Conservation (phyloP, 2,797 vertebrate genomes). For the Champsocephalus esox region DNA sequence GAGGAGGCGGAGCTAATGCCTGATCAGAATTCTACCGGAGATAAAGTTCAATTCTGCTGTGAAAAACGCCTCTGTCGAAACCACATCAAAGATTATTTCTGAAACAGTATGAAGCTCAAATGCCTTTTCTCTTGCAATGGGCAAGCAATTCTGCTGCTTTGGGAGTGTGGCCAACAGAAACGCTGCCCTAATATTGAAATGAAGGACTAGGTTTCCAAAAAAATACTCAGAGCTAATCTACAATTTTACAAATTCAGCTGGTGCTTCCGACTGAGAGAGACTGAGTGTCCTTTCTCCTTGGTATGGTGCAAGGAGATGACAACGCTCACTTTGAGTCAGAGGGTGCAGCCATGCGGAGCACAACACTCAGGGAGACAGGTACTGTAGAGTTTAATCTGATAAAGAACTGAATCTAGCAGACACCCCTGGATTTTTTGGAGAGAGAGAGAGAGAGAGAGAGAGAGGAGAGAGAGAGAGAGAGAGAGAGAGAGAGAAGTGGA, state of each 20-base stretch:
- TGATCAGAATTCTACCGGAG: too few species aligned
- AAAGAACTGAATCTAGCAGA: slow-evolving; percentile 74
- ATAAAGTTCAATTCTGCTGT: too few species aligned
- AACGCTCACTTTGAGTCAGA: slow-evolving; percentile 58
- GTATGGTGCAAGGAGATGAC: slow-evolving; percentile 58
- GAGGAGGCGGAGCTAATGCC: too few species aligned
- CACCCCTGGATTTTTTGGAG: slow-evolving; percentile 58
- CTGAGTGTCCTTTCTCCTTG: slow-evolving; percentile 50
- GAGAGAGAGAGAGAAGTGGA: slow-evolving; percentile 7
- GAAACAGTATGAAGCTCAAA: too few species aligned
- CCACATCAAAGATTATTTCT: too few species aligned
- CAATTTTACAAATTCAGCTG: slow-evolving; percentile 61
- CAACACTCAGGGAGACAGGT: slow-evolving; percentile 60
- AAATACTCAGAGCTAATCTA: slow-evolving; percentile 53
- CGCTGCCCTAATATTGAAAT: slow-evolving; percentile 40
- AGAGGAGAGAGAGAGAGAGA: slow-evolving; percentile 13
- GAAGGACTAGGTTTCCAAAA: slow-evolving; percentile 33
- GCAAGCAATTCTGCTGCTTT: slow-evolving; percentile 15
- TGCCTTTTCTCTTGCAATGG: not conserved
- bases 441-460: not conserved
- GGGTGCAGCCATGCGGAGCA: slow-evolving; percentile 62
- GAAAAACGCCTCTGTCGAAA: too few species aligned
- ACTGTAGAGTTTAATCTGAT: slow-evolving; percentile 74
- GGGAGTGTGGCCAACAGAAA: slow-evolving; percentile 35
- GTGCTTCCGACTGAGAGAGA: slow-evolving; percentile 24